phyloP scores from a whole-genome alignment of 2,888 invertebrate genomes.

The Xanthia icteritia region DNA sequence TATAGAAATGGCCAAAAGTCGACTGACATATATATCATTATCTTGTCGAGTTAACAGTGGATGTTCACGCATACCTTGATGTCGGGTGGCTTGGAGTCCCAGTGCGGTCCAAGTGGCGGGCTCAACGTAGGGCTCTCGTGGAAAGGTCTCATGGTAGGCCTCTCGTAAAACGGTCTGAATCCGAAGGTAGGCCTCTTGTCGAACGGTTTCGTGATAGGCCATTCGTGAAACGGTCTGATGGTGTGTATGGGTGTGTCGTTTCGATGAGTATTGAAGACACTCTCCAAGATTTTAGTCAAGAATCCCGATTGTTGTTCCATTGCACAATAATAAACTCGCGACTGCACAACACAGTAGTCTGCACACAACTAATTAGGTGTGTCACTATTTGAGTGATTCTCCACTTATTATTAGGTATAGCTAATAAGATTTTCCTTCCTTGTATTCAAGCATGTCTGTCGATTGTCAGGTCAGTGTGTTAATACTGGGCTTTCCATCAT shows the following conservation, averaged over 20 bases:
- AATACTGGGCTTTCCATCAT: background rate
- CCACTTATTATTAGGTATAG: background rate
- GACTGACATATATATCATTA: no score
- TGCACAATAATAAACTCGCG: conserved; percentile 15
- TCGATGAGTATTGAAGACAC: background rate
- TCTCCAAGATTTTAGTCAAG: background rate
- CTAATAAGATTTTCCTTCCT: conserved; percentile 19
- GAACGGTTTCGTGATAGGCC: background rate
- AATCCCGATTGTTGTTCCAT: background rate
- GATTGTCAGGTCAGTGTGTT: background rate
- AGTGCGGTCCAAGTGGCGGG: background rate
- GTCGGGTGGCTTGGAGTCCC: background rate
- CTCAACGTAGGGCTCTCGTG: background rate
- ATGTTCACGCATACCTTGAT: conserved; percentile 3
- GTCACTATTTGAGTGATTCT: background rate
- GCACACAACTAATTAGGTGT: conserved; percentile 5
- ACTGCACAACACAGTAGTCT: background rate
- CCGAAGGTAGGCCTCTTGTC: background rate
- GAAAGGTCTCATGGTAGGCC: background rate
- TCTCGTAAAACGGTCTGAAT: background rate
- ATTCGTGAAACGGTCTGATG: background rate
- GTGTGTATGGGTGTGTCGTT: background rate
- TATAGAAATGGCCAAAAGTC: no score
- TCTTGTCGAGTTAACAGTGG: no score
- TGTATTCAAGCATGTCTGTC: no score